Conservation (phyloP, 2,113 vertebrate species). For the Sinocyclocheilus rhinocerous region DNA sequence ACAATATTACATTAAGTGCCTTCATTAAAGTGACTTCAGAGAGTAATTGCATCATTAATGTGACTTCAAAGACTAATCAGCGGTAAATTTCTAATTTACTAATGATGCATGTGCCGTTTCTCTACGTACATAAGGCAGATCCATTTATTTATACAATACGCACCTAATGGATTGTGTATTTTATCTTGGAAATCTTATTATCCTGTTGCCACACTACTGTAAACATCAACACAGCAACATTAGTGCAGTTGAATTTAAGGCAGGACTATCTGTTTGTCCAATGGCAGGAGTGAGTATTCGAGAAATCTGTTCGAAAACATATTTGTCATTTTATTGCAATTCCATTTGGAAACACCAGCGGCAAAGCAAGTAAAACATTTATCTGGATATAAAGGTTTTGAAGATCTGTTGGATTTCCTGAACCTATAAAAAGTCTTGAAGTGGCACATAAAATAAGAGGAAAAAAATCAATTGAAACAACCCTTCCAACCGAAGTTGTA, state of each 20-base stretch:
- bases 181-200: neutral
- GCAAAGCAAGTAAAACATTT: neutral
- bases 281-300: neutral
- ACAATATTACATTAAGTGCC: slow-evolving; percentile 12
- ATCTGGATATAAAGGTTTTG: slow-evolving; percentile 6
- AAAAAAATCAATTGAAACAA: neutral
- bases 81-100: slow-evolving; percentile 43
- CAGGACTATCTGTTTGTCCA: neutral
- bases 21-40: slow-evolving; percentile 46
- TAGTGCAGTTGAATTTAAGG: neutral
- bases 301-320: slow-evolving; percentile 19
- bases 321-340: slow-evolving; percentile 7
- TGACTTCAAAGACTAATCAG: slow-evolving; percentile 50
- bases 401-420: slow-evolving; percentile 13
- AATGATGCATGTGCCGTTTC: slow-evolving; percentile 33
- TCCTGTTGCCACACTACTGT: neutral
- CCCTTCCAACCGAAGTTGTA: neutral
- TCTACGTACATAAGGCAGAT: neutral
- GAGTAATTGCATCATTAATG: slow-evolving; percentile 49
- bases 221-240: neutral
- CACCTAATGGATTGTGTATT: neutral
- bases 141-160: neutral
- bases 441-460: slow-evolving; percentile 4
- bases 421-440: slow-evolving; percentile 1
- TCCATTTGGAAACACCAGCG: neutral